Evolutionary conservation across 64 coral and sea anemone genomes (phyloP).

Genomic region (Astreopora myriophthalma): DNA sequence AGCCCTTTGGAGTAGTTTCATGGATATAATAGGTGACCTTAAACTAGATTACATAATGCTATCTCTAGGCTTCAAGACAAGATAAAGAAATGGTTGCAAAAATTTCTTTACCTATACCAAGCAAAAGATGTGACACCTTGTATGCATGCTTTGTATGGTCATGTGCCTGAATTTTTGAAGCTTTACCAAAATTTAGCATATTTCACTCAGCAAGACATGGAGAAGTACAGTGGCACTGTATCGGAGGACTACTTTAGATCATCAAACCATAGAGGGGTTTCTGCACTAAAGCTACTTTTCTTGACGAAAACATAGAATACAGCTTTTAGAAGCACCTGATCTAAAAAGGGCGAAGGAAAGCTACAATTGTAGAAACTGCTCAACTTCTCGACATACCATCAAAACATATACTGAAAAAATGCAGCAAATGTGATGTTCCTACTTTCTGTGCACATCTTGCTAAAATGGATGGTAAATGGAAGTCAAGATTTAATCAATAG

Average conservation of each 20-base stretch:
- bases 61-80: constrained; percentile 8
- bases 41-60: neutral
- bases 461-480: constrained; percentile 50
- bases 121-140: constrained; percentile 40
- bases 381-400: constrained; percentile 39
- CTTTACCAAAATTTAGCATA: constrained; percentile 18
- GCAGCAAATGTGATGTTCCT: constrained; percentile 15
- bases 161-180: constrained; percentile 23
- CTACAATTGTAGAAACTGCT: constrained; percentile 56
- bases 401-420: constrained; percentile 64
- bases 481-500: constrained; percentile 22
- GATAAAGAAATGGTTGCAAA: neutral
- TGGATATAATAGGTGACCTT: neutral
- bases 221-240: constrained; percentile 34
- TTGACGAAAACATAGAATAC: constrained; percentile 47
- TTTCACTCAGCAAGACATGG: constrained; percentile 49
- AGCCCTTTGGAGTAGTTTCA: neutral
- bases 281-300: constrained; percentile 27
- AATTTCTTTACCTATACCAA: constrained; percentile 26
- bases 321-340: constrained; percentile 5
- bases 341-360: constrained; percentile 29
- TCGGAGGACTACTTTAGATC: constrained; percentile 44
- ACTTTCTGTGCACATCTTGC: constrained; percentile 69
- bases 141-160: constrained; percentile 9
- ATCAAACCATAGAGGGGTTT: constrained; percentile 51